These are phyloP conservation scores for Hylomyscus alleni DNA, from an alignment of 2,797 vertebrate species.

Conservation along the genomic window DNA sequence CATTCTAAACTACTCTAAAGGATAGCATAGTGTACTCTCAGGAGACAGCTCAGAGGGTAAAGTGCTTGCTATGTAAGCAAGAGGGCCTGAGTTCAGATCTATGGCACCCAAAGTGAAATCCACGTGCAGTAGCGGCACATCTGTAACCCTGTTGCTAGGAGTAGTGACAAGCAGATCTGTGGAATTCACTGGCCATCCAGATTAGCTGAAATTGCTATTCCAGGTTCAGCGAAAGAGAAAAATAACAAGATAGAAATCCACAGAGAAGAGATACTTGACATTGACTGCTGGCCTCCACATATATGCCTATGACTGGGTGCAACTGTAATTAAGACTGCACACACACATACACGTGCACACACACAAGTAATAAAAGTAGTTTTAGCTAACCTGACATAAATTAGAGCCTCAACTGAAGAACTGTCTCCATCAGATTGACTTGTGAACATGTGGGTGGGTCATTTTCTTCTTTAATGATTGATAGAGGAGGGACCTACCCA, in stretches of 20 bases:
- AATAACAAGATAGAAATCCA: not conserved
- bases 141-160: not conserved
- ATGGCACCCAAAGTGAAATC: not conserved
- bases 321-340: too few species aligned
- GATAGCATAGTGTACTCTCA: not conserved
- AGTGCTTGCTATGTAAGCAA: not conserved
- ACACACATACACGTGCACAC: not conserved
- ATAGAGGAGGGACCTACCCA: not conserved
- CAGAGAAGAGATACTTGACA: not conserved
- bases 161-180: not conserved
- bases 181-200: not conserved
- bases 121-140: not conserved
- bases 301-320: too few species aligned
- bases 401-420: not conserved
- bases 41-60: not conserved
- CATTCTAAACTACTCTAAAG: too few species aligned
- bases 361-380: not conserved
- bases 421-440: not conserved
- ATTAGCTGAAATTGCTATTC: not conserved
- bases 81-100: not conserved
- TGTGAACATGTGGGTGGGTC: not conserved
- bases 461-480: not conserved
- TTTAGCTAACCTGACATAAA: not conserved
- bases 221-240: not conserved
- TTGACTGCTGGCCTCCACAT: not conserved